Percentiles rank a stretch among this genome's conserved stretches.
These are phyloP conservation scores for Orchesella cincta DNA, from an alignment of 1,140 invertebrate species.

Conservation along the genomic window DNA sequence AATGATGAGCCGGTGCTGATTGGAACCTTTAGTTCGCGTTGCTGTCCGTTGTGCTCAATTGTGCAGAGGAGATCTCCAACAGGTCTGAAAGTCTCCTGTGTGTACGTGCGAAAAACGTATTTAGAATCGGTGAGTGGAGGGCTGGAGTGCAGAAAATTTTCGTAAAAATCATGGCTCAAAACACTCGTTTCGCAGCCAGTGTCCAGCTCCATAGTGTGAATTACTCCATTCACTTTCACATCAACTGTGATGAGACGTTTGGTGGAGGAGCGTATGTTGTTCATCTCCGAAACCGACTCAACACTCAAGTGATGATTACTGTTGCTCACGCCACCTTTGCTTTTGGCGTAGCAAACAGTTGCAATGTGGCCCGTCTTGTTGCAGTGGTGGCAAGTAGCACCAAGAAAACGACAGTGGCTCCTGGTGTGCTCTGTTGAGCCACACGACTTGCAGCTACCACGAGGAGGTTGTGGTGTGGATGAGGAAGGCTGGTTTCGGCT, in stretches of 20 bases:
- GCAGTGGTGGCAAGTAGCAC: neutral
- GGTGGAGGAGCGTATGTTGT: neutral
- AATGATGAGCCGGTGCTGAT: neutral
- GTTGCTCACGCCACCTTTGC: neutral
- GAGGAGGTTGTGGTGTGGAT: neutral
- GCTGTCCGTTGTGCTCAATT: neutral
- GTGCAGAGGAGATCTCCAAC: neutral
- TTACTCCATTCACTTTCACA: neutral
- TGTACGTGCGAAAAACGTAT: neutral
- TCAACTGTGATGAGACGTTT: neutral
- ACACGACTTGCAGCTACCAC: neutral
- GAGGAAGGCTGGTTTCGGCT: neutral
- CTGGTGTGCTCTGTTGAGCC: no score
- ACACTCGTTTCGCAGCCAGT: neutral
- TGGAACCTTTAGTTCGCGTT: neutral
- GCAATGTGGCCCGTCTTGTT: neutral
- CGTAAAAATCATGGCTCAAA: neutral
- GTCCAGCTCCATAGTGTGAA: constrained; percentile 15
- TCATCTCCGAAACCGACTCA: neutral
- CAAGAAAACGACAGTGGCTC: neutral
- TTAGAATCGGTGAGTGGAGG: neutral
- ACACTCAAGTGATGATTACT: neutral
- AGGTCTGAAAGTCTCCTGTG: neutral
- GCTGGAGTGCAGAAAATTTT: neutral
- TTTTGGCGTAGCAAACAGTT: neutral